Conservation (phyloP, 1,140 invertebrate species). For the Colletes gigas region DNA sequence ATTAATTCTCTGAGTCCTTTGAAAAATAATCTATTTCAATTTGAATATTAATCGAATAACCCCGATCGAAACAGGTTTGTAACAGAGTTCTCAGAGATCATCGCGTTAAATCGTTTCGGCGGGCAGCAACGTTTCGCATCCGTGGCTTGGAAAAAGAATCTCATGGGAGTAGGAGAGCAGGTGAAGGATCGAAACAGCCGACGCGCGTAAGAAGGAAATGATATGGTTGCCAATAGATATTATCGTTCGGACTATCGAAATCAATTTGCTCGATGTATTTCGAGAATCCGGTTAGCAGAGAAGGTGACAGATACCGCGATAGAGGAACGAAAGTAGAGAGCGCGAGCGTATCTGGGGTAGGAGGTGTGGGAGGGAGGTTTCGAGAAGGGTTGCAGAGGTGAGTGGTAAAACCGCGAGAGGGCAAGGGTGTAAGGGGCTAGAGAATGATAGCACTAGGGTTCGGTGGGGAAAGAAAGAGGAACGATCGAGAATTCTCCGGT, state of each 20-base stretch:
- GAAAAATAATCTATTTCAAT: too few species aligned
- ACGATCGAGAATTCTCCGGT: conserved; percentile 38
- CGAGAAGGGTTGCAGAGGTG: background rate
- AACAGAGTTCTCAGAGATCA: too few species aligned
- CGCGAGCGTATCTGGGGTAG: background rate
- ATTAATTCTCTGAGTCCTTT: too few species aligned
- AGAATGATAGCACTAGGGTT: background rate
- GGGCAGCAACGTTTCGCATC: too few species aligned
- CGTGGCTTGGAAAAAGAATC: too few species aligned
- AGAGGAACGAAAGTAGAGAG: background rate
- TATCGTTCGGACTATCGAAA: background rate
- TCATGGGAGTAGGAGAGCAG: too few species aligned
- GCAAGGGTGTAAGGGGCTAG: background rate
- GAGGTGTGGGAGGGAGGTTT: background rate
- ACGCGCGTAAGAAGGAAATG: background rate
- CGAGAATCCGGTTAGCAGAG: background rate
- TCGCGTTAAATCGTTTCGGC: too few species aligned
- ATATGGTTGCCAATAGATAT: background rate
- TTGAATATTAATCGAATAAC: too few species aligned
- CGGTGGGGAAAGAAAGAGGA: conserved; percentile 23
- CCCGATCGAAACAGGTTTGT: too few species aligned
- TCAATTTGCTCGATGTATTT: background rate
- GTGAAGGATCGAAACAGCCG: too few species aligned
- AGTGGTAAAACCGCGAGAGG: background rate
- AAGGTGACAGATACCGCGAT: background rate